Conservation (phyloP, 2,113 vertebrate species). For the Condylura cristata region DNA sequence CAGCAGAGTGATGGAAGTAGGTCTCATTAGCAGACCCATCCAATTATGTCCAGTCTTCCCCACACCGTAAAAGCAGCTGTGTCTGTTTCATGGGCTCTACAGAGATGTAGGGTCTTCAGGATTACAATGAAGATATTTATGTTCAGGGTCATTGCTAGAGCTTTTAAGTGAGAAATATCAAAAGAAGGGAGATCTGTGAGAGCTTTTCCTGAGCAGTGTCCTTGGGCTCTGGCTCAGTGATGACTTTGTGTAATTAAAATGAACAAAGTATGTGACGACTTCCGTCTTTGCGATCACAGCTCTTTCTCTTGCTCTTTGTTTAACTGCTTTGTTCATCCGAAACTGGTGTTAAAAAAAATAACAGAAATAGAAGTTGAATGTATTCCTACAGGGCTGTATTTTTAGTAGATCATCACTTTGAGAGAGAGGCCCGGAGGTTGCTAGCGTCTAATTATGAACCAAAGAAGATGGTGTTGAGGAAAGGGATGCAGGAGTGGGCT, state of each 20-base stretch:
- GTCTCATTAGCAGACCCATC: conserved; percentile 74
- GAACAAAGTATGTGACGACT: conserved; percentile 81
- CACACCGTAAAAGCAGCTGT: conserved; percentile 33
- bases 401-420: conserved; percentile 87
- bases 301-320: conserved; percentile 82
- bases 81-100: neutral
- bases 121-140: conserved; percentile 54
- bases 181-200: conserved; percentile 64
- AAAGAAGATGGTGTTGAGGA: conserved; percentile 69
- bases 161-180: conserved; percentile 66
- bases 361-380: conserved; percentile 87
- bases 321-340: conserved; percentile 86
- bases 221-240: conserved; percentile 79
- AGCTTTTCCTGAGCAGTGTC: conserved; percentile 62
- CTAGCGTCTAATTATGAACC: conserved; percentile 84
- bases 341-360: conserved; percentile 82
- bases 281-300: conserved; percentile 82
- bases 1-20: conserved; percentile 65
- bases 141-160: conserved; percentile 38
- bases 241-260: conserved; percentile 86
- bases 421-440: conserved; percentile 82
- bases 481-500: conserved; percentile 62
- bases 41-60: conserved; percentile 61
- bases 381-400: conserved; percentile 86
- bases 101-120: conserved; percentile 46